A percentile compares a stretch with the other conserved stretches of the same genome.
Evolutionary conservation across 2,797 vertebrate species (phyloP).

Genomic region (Danionella dracula): DNA sequence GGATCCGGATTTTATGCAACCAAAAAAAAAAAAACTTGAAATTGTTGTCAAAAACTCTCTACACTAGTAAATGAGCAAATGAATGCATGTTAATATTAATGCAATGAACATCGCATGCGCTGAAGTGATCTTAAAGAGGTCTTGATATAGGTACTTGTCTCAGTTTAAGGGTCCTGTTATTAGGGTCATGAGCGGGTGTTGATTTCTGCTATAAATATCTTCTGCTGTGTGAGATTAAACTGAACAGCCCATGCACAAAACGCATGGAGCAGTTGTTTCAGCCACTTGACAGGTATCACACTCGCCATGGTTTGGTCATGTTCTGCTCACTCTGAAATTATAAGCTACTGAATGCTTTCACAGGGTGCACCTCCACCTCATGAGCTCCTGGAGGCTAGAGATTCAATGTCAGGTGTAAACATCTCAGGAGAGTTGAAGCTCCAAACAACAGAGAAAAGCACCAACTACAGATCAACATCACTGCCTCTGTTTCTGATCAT

Average conservation of each 20-base stretch:
- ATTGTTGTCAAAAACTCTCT: too few relatives aligned
- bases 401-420: neutral
- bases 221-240: slow-evolving; percentile 70
- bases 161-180: slow-evolving; percentile 30
- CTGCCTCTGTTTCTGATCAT: too few relatives aligned
- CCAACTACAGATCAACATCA: too few relatives aligned
- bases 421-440: too few relatives aligned
- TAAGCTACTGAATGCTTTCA: neutral
- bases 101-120: too few relatives aligned
- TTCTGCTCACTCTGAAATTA: neutral
- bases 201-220: slow-evolving; percentile 70
- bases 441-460: too few relatives aligned
- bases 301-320: neutral
- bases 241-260: slow-evolving; percentile 62
- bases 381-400: neutral
- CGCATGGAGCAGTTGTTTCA: slow-evolving; percentile 39
- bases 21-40: too few relatives aligned
- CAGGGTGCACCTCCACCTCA: neutral
- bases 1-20: too few relatives aligned
- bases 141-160: too few relatives aligned
- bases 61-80: too few relatives aligned
- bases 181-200: slow-evolving; percentile 28
- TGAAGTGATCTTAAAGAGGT: too few relatives aligned
- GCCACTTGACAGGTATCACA: neutral
- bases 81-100: too few relatives aligned